These are phyloP conservation scores for Medauroidea extradentata DNA, from an alignment of 1,140 invertebrate species.

Conservation along the genomic window DNA sequence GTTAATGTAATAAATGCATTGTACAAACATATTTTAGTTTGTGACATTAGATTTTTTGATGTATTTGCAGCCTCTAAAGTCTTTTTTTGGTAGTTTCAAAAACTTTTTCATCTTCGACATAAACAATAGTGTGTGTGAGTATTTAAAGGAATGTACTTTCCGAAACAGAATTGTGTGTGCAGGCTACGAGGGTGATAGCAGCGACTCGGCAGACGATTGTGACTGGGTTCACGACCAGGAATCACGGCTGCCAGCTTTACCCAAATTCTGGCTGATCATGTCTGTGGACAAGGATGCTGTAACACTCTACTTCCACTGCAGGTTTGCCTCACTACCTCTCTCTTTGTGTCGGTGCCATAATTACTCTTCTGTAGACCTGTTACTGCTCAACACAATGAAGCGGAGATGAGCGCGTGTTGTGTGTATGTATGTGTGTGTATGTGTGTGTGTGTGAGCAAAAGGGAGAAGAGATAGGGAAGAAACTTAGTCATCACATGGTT, in stretches of 20 bases:
- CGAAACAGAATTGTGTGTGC: conserved; percentile 31
- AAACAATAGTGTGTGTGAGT: neutral
- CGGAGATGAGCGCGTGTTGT: too few relatives aligned
- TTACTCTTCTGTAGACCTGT: too few relatives aligned
- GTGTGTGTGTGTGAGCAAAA: too few relatives aligned
- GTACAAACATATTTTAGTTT: too few relatives aligned
- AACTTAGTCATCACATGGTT: too few relatives aligned
- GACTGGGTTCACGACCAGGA: conserved; percentile 55
- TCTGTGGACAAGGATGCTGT: conserved; percentile 56
- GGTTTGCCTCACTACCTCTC: too few relatives aligned
- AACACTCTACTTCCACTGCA: conserved; percentile 67
- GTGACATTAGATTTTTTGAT: too few relatives aligned
- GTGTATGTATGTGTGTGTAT: too few relatives aligned
- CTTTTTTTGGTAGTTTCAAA: neutral
- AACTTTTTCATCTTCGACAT: neutral
- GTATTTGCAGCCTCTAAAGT: neutral
- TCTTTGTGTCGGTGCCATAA: too few relatives aligned
- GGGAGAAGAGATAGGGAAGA: too few relatives aligned
- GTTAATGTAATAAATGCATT: too few relatives aligned
- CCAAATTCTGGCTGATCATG: conserved; percentile 74
- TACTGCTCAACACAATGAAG: too few relatives aligned
- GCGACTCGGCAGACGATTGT: conserved; percentile 58
- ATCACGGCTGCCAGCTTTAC: conserved; percentile 49
- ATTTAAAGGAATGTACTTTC: neutral
- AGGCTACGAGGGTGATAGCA: conserved; percentile 60